Base-by-base conservation (phyloP, 2,797 vertebrate genomes). In the Mallotus villosus region DNA sequence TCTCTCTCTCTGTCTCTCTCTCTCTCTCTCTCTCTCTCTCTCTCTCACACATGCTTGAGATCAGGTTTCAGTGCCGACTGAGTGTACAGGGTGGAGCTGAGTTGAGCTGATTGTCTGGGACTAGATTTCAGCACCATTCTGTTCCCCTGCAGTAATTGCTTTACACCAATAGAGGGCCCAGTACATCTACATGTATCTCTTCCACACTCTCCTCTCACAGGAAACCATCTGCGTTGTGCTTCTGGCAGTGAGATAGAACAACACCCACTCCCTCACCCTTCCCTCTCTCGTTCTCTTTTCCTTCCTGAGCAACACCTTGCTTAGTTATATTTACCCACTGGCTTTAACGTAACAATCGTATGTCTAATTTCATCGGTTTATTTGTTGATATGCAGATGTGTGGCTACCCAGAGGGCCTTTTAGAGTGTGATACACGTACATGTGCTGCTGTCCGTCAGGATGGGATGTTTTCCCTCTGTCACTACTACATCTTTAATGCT, bases 41-140 rank as follows among this genome's bases (percentile, higher is more conserved):
- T n/a, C 32, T 57, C 71, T 16, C 37, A 66, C 69, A 62, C 32
- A 66, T 66, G 62, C 19, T 68, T 57, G 25, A 86, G 86, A 89
- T 91, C 87, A 90, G 74, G 77, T 71, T 74, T 82, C 79, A 81
- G 82, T 85, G 84, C 80, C 55, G 49, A 17, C 65, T 73, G 74
- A 78, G 76, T 67, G 86, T 86, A 85, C 41, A 83, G 87, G 82
- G 84, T 22, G 78, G 74, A 77, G 41, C 41, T 46, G 11, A 12
- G 77, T 68, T 76, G n/a, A 55, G 64, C 62, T 68, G 72, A 63
- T 77, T 78, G 79, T 71, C 61, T 59, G 76, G 74, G 75, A 63
- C 32, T 66, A 7, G 41, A 66, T 41, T 14, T 24, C 12, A 46
- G n/a, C n/a, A 12, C 2, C 4, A 27, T 14, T 27, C 64, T 4